phyloP scores from a whole-genome alignment of 1,140 invertebrate species.

The Calephelis nemesis region DNA sequence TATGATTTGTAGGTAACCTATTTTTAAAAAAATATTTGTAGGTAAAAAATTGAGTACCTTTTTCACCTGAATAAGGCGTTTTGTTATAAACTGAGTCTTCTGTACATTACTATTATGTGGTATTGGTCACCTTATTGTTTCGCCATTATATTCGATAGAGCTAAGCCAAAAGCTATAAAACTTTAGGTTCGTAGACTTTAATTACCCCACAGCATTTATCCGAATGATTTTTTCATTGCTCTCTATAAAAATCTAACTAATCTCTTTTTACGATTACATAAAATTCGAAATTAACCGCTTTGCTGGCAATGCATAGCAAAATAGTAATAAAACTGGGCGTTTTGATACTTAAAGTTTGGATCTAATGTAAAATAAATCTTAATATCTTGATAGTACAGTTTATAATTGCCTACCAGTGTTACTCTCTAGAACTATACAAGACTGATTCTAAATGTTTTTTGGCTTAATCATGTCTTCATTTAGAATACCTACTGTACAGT shows the following conservation, averaged over 20 bases:
- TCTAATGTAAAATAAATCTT: not conserved
- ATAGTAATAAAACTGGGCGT: conserved; percentile 32
- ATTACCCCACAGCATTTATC: conserved; percentile 11
- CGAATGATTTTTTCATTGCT: conserved; percentile 33
- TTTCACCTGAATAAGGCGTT: too few relatives aligned
- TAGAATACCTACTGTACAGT: not conserved
- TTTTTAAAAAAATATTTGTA: too few relatives aligned
- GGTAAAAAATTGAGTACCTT: too few relatives aligned
- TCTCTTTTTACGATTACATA: conserved; percentile 42
- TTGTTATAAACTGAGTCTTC: too few relatives aligned
- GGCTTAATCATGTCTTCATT: not conserved
- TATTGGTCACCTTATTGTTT: not conserved
- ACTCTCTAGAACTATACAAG: not conserved
- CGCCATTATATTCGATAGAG: too few relatives aligned
- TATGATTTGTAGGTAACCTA: too few relatives aligned
- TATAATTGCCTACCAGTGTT: not conserved
- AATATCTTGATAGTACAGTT: not conserved
- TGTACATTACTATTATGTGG: too few relatives aligned
- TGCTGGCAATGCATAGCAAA: conserved; percentile 36
- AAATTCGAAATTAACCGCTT: conserved; percentile 38
- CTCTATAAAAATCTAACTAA: conserved; percentile 31
- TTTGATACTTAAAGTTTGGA: conserved; percentile 9
- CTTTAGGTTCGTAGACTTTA: conserved; percentile 11
- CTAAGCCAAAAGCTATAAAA: not conserved
- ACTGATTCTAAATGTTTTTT: conserved; percentile 6